A percentile compares a stretch with the other conserved stretches of the same genome.
phyloP scores from a whole-genome alignment of 2,113 vertebrate genomes.

The Nymphicus hollandicus region DNA sequence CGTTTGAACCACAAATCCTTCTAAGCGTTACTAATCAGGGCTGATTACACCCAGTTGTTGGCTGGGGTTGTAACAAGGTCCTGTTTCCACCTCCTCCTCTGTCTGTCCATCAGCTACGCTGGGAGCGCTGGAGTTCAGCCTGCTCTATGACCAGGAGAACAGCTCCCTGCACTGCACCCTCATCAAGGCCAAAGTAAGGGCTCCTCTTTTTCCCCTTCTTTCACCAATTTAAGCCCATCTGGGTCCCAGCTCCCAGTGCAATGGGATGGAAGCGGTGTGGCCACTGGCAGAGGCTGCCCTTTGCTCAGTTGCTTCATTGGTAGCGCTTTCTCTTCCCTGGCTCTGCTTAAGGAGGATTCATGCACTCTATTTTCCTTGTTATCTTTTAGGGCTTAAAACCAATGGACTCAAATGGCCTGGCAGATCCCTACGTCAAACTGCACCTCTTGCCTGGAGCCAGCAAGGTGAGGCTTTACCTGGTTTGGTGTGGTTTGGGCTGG shows the following conservation, averaged over 20 bases:
- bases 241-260: neutral
- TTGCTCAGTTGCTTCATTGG: fast-evolving
- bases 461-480: slow-evolving; percentile 81
- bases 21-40: neutral
- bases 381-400: slow-evolving; percentile 88
- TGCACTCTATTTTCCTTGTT: fast-evolving
- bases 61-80: neutral
- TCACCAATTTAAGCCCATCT: fast-evolving
- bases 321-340: neutral
- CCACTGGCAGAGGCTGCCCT: neutral
- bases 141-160: slow-evolving; percentile 90
- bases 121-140: slow-evolving; percentile 91
- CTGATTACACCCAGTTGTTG: neutral
- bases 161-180: slow-evolving; percentile 92
- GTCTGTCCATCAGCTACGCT: slow-evolving; percentile 81
- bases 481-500: neutral
- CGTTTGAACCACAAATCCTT: neutral
- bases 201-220: neutral
- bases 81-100: neutral
- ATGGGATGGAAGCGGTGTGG: neutral
- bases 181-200: slow-evolving; percentile 87
- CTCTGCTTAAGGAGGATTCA: neutral
- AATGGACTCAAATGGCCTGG: slow-evolving; percentile 95
- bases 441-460: slow-evolving; percentile 94
- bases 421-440: slow-evolving; percentile 94